Percentiles rank a stretch among this genome's conserved stretches.
Conservation (phyloP, 2,113 vertebrate species). For the Corythornis madagascariensis region DNA sequence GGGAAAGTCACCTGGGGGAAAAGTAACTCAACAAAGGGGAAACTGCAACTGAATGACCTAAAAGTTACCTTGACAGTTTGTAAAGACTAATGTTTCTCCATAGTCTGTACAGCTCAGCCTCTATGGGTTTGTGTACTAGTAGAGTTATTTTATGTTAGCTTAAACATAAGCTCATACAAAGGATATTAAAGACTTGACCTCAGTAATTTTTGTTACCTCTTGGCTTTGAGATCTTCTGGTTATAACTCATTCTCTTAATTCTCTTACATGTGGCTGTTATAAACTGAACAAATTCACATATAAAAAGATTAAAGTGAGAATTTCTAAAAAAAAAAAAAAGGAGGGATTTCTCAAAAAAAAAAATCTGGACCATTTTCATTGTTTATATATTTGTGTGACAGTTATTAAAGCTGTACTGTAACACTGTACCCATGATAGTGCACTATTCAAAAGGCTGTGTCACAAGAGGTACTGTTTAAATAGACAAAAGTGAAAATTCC, state of each 20-base stretch:
- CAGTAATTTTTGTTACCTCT: neutral
- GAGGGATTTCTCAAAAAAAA: neutral
- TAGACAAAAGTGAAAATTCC: neutral
- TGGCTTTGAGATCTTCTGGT: neutral
- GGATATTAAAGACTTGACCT: neutral
- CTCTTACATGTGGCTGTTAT: neutral
- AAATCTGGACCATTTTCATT: neutral
- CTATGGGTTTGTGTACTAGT: neutral
- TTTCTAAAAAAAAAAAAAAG: neutral
- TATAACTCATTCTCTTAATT: neutral
- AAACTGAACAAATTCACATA: neutral
- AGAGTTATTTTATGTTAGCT: neutral
- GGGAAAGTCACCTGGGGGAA: neutral
- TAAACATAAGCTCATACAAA: neutral
- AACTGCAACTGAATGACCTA: neutral
- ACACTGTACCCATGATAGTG: fast-evolving
- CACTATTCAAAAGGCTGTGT: neutral
- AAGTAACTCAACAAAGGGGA: neutral
- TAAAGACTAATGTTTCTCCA: neutral
- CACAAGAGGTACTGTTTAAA: neutral
- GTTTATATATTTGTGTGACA: neutral
- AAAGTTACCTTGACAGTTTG: neutral
- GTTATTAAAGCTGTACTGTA: neutral
- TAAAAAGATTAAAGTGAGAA: neutral
- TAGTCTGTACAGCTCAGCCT: neutral